phyloP scores from a whole-genome alignment of 2,113 vertebrate genomes.

The Phalacrocorax carbo region DNA sequence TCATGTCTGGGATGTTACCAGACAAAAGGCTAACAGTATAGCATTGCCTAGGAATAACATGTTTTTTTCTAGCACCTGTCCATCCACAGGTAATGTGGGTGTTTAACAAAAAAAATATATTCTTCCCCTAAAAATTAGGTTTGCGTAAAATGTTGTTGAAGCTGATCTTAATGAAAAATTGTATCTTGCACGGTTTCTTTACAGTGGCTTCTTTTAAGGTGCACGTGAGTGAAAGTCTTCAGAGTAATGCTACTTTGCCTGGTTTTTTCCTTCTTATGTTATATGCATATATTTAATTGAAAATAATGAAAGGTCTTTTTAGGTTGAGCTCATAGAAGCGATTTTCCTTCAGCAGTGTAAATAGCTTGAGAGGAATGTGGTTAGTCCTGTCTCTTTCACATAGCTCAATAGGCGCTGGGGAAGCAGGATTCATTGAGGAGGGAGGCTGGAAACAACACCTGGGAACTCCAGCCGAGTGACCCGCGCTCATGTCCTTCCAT shows the following conservation, averaged over 20 bases:
- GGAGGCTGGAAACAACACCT: background rate
- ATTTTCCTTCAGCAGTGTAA: slow-evolving; percentile 4
- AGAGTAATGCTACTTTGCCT: background rate
- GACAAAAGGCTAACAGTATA: background rate
- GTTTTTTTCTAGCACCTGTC: background rate
- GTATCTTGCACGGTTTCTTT: background rate
- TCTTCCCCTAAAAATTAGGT: background rate
- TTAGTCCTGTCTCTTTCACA: slow-evolving; percentile 19
- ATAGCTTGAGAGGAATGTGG: slow-evolving; percentile 32
- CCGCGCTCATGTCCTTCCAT: background rate
- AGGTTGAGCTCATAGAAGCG: background rate
- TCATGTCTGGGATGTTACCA: background rate
- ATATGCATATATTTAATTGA: background rate
- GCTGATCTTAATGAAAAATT: background rate
- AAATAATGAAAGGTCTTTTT: background rate
- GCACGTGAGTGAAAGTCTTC: background rate
- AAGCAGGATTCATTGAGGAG: background rate
- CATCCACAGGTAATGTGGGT: background rate
- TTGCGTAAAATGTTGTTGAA: background rate
- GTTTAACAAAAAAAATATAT: background rate
- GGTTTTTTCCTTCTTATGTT: background rate
- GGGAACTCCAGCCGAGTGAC: background rate
- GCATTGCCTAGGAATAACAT: background rate
- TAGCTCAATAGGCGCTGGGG: background rate
- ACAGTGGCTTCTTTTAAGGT: background rate